Percentiles rank a stretch among this genome's conserved stretches.
Evolutionary conservation across 2,113 vertebrate genomes (phyloP).

Genomic region (Anarhynchus alexandrinus): DNA sequence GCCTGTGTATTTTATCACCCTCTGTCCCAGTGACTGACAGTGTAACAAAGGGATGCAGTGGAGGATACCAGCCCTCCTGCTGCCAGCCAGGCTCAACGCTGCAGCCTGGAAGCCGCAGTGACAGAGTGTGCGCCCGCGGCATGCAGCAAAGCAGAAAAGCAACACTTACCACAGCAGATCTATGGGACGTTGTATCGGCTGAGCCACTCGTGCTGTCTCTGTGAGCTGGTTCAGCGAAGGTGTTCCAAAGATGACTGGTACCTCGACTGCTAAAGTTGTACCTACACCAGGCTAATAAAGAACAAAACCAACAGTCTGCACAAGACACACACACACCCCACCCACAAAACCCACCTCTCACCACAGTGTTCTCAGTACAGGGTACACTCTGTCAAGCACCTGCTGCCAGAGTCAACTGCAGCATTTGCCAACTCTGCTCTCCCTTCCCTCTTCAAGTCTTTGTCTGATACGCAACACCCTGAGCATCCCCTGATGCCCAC

Average conservation of each 20-base stretch:
- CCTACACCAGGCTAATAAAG: background rate
- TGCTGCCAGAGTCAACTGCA: background rate
- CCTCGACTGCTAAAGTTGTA: background rate
- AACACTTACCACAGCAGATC: too few species aligned
- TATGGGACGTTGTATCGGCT: accelerated
- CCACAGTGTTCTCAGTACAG: background rate
- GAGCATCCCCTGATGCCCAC: background rate
- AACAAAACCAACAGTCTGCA: background rate
- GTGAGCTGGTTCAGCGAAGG: background rate
- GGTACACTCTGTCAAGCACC: background rate
- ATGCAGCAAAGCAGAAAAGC: background rate
- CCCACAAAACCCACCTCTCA: background rate
- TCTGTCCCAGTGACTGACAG: background rate
- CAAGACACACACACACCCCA: too few species aligned
- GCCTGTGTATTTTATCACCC: conserved; percentile 49
- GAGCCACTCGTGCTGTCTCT: accelerated
- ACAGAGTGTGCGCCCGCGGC: accelerated
- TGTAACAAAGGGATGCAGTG: accelerated
- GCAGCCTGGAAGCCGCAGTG: background rate
- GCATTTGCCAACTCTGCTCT: background rate
- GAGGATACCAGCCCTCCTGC: background rate
- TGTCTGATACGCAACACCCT: too few species aligned
- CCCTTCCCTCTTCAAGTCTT: background rate
- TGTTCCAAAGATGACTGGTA: accelerated
- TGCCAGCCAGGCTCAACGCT: background rate